Base-by-base conservation (phyloP, 2,888 invertebrate genomes). In the Eristalis tenax region DNA sequence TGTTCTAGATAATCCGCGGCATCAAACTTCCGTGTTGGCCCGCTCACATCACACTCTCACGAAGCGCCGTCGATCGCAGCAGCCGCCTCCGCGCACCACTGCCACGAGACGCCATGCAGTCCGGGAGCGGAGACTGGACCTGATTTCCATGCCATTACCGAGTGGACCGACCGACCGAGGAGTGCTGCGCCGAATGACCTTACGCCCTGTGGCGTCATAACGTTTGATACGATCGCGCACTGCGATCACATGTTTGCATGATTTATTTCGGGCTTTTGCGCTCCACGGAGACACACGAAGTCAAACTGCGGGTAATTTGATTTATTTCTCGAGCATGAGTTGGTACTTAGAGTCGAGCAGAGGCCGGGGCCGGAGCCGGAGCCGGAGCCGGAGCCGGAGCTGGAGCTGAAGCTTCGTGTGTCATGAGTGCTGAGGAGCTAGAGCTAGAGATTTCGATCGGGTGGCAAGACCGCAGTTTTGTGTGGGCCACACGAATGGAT, bases 151-250 rank as follows among this genome's bases (percentile, higher is more conserved):
- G 78, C 61, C 59, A 26, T 28, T 13, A 26, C 23, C 22, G 56
- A 63, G 26, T 35, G n/a, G n/a, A n/a, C 3, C 28, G 26, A 4
- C 32, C 18, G 32, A 15, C 28, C 22, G 86, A 71, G 87, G 82
- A 86, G 85, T 73, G 77, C 70, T 40, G n/a, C 32, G 23, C 43
- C 43, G 40, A 70, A 32, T 86, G 74, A 87, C 87, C 87, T 69
- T 73, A 83, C 38, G 79, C 76, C 87, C 87, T 87, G 68, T 83
- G 87, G 87, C 87, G 79, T 87, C 87, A 87, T 80, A 83, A 77
- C 57, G 73, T 63, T 83, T 73, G 79, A 79, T 79, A 76, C 71
- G 71, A 83, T 83, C 87, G 74, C 59, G 23, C 26, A 15, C 23
- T 23, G 59, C 71, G 79, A 87, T 87, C 87, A 87, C 83, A 83